Conservation (phyloP, 2,888 invertebrate genomes). For the Apoderus coryli region DNA sequence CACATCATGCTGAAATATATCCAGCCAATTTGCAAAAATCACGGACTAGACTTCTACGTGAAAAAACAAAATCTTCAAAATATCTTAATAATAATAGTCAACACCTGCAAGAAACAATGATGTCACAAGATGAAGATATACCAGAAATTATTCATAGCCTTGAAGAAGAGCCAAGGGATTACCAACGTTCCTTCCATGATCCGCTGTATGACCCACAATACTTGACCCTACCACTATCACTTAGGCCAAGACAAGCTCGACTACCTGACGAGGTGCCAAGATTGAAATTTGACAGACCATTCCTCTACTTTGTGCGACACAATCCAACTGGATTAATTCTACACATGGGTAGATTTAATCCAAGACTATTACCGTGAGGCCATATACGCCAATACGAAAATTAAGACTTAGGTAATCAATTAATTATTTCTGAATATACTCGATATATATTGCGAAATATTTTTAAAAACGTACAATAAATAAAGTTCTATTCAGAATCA, state of each 20-base stretch:
- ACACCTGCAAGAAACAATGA: background rate
- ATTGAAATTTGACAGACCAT: slow-evolving; percentile 73
- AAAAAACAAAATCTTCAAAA: no score
- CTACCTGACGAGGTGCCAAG: slow-evolving; percentile 57
- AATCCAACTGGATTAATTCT: slow-evolving; percentile 84
- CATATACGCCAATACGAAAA: no score
- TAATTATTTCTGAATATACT: no score
- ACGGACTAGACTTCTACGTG: no score
- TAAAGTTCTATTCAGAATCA: no score
- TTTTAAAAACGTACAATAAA: no score
- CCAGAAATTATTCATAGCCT: no score
- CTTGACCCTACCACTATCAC: slow-evolving; percentile 45
- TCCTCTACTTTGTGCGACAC: slow-evolving; percentile 77
- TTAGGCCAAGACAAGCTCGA: slow-evolving; percentile 57
- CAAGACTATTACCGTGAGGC: slow-evolving; percentile 57
- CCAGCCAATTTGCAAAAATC: slow-evolving; percentile 44
- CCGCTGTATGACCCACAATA: slow-evolving; percentile 41
- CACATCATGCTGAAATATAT: slow-evolving; percentile 70
- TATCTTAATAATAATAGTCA: slow-evolving; percentile 1
- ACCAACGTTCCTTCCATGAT: slow-evolving; percentile 54
- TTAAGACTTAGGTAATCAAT: no score
- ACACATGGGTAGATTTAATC: slow-evolving; percentile 79
- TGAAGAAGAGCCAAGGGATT: slow-evolving; percentile 42
- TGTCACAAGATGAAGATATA: no score
- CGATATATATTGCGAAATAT: no score